Evolutionary conservation across 2,797 vertebrate species (phyloP).

Genomic region (Neosilurus mollespiculum): DNA sequence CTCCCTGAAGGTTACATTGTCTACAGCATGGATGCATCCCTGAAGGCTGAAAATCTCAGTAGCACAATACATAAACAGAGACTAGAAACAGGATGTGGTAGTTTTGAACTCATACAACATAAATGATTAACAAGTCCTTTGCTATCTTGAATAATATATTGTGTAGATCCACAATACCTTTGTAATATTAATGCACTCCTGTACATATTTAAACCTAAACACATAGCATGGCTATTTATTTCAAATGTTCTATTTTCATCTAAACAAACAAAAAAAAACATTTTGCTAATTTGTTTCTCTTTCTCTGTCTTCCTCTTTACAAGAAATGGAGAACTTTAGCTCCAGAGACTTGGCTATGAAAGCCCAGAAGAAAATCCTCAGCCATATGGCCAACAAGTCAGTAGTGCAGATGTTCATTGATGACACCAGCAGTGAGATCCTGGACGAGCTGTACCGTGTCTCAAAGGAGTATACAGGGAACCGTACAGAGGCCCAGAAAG

Average conservation of each 20-base stretch:
- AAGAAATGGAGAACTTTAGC: slow-evolving; percentile 82
- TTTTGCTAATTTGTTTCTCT: slow-evolving; percentile 27
- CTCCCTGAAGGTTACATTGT: slow-evolving; percentile 53
- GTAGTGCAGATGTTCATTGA: slow-evolving; percentile 87
- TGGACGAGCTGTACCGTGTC: slow-evolving; percentile 89
- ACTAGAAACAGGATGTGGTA: slow-evolving; percentile 34
- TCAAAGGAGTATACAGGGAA: slow-evolving; percentile 83
- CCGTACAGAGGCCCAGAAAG: slow-evolving; percentile 80
- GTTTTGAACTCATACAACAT: not conserved
- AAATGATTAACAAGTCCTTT: not conserved
- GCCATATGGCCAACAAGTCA: slow-evolving; percentile 83
- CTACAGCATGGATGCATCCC: slow-evolving; percentile 54
- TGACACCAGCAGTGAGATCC: slow-evolving; percentile 85
- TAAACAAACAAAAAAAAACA: not conserved
- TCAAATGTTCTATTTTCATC: not conserved
- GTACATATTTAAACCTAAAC: not conserved
- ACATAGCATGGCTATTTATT: not conserved
- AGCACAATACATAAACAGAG: slow-evolving; percentile 39
- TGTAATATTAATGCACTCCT: not conserved
- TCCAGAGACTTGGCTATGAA: slow-evolving; percentile 85
- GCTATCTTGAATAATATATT: not conserved
- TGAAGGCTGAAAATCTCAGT: slow-evolving; percentile 32
- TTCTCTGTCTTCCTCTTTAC: slow-evolving; percentile 30
- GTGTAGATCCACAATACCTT: not conserved
- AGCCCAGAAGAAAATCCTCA: slow-evolving; percentile 89